A percentile compares a stretch with the other conserved stretches of the same genome.
phyloP scores from a whole-genome alignment of 1,140 invertebrate species.

The Trichomalopsis sarcophagae region DNA sequence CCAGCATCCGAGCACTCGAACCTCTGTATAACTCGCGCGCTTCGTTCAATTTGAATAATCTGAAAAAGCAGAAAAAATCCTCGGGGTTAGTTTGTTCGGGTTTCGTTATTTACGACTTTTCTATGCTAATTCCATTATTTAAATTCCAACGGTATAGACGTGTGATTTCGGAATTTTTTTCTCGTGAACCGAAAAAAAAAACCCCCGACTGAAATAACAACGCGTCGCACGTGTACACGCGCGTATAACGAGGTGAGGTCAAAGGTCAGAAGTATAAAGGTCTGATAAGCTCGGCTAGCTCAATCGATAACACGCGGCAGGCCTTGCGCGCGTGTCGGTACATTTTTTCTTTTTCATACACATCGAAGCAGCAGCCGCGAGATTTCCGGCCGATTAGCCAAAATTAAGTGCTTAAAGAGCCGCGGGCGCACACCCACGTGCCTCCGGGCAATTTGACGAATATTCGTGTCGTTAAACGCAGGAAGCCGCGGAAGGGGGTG shows the following conservation, averaged over 20 bases:
- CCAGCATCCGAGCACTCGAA: background rate
- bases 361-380: background rate
- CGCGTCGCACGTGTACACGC: too few relatives aligned
- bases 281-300: background rate
- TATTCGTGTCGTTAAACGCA: slow-evolving; percentile 39
- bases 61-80: background rate
- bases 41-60: background rate
- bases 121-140: too few relatives aligned
- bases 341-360: slow-evolving; percentile 7
- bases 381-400: slow-evolving; percentile 39
- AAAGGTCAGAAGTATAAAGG: background rate
- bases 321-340: slow-evolving; percentile 14
- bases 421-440: background rate
- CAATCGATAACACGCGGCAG: slow-evolving; percentile 34
- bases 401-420: slow-evolving; percentile 41
- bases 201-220: too few relatives aligned
- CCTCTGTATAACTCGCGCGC: background rate
- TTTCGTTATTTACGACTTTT: too few relatives aligned
- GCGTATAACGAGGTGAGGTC: background rate
- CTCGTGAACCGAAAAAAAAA: too few relatives aligned
- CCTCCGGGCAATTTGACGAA: slow-evolving; percentile 26
- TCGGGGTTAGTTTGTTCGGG: background rate
- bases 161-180: too few relatives aligned
- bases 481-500: slow-evolving; percentile 17
- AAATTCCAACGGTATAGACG: too few relatives aligned